Conservation (phyloP, 1,140 invertebrate species). For the Saccostrea echinata region DNA sequence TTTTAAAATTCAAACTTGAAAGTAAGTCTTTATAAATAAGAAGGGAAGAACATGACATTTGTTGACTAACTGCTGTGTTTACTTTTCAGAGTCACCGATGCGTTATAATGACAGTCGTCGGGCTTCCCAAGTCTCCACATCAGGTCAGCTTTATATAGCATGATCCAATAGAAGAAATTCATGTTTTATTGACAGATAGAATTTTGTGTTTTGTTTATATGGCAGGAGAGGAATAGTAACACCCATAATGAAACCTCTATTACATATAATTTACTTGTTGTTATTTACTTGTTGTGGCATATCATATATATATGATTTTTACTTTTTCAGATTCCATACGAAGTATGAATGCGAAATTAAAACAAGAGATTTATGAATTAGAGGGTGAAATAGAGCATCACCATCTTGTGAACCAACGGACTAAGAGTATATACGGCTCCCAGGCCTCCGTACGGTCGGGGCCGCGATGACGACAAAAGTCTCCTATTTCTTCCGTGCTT, state of each 20-base stretch:
- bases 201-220: too few relatives aligned
- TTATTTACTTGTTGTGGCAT: too few relatives aligned
- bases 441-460: conserved; percentile 55
- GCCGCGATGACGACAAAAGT: conserved; percentile 46
- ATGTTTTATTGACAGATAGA: neutral
- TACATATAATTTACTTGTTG: too few relatives aligned
- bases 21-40: neutral
- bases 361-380: conserved; percentile 62
- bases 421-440: conserved; percentile 53
- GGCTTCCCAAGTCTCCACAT: conserved; percentile 57
- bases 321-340: conserved; percentile 59
- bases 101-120: conserved; percentile 50
- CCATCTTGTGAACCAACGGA: conserved; percentile 54
- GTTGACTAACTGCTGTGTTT: neutral
- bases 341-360: conserved; percentile 65
- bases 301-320: conserved; percentile 8
- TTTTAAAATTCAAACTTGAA: too few relatives aligned
- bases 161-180: neutral
- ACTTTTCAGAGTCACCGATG: conserved; percentile 53
- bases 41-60: neutral
- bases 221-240: too few relatives aligned
- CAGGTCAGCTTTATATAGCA: conserved; percentile 44
- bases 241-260: neutral
- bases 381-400: conserved; percentile 65
- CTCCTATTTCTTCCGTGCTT: neutral